Base-by-base conservation (phyloP, 2,888 invertebrate genomes). In the Spodoptera exigua region DNA sequence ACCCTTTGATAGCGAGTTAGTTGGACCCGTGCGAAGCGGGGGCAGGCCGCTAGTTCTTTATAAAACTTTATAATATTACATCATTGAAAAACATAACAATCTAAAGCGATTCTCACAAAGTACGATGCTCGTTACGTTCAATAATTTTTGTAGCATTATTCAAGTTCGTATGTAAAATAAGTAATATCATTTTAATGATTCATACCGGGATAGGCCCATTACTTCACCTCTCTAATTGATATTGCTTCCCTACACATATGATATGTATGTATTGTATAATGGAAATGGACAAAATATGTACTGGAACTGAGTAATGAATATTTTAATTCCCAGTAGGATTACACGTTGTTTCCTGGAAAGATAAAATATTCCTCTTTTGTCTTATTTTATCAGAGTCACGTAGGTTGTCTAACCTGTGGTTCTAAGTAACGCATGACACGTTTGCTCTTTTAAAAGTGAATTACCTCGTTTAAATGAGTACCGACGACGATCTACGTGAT, bases 381-480 rank as follows among this genome's bases (percentile, higher is more conserved):
- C 48, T 37, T 1, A 4, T 52, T 40, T 13, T 34, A 52, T 40
- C 17, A 34, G 12, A 53, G 67, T 61, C 67, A 66, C 61, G 61
- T 67, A 66, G n/a, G n/a, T 37, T 7, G 1, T 27, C 37, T 18
- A 27, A 11, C 48, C 14, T 66, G 40, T 60, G 35, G 45, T 41
- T 49, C 41, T 34, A 47, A 65, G 17, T 36, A 35, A 5, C 39
- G 12, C 49, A 27, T 21, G 21, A 45, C 53, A 49, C 60, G 53
- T 66, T 66, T 36, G 41, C 51, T 58, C 41, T 40, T 54, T 41
- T 3, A 45, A n/a, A n/a, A 34, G 18, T 45, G 36, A 60, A 66
- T 60, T 40, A 54, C 39, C 21, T 37, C 34, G 49, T 66, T 66
- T 67, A 67, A 65, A 65, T 66, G 65, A 48, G 45, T 49, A 40